Evolutionary conservation across 2,113 vertebrate genomes (phyloP).

Genomic region (Ellobius talpinus): DNA sequence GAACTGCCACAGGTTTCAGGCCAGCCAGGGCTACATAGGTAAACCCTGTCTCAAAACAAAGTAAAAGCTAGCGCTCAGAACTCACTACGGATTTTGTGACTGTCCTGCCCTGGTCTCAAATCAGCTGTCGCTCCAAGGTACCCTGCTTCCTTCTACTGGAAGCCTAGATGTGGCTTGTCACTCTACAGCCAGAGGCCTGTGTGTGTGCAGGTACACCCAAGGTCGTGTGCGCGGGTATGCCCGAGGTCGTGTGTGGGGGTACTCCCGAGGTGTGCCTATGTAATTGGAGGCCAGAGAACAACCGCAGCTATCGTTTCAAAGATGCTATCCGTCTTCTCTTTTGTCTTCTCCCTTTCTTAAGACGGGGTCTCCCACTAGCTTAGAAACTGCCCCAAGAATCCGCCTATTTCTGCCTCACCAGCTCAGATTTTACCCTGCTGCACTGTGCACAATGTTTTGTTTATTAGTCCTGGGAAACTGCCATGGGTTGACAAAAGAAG

Average conservation of each 20-base stretch:
- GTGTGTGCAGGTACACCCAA: neutral
- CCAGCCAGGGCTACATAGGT: neutral
- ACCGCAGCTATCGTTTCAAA: neutral
- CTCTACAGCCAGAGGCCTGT: neutral
- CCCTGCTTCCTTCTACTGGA: neutral
- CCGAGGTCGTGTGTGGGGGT: neutral
- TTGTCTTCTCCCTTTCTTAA: neutral
- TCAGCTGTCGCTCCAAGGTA: neutral
- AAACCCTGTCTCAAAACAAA: neutral
- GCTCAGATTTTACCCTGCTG: neutral
- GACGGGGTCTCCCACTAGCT: neutral
- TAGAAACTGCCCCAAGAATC: neutral
- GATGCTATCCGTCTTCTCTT: neutral
- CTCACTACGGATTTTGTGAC: neutral
- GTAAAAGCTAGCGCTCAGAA: neutral
- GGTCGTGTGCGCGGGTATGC: neutral
- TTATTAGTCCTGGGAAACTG: neutral
- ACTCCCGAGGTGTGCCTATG: neutral
- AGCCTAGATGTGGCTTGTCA: neutral
- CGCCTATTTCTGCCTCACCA: neutral
- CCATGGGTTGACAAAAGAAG: neutral
- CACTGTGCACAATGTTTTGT: neutral
- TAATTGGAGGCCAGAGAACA: neutral
- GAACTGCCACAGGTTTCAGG: neutral
- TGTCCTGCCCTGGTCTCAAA: neutral